Evolutionary conservation across 1,140 invertebrate genomes (phyloP).

Genomic region (Eupristina koningsbergeri): DNA sequence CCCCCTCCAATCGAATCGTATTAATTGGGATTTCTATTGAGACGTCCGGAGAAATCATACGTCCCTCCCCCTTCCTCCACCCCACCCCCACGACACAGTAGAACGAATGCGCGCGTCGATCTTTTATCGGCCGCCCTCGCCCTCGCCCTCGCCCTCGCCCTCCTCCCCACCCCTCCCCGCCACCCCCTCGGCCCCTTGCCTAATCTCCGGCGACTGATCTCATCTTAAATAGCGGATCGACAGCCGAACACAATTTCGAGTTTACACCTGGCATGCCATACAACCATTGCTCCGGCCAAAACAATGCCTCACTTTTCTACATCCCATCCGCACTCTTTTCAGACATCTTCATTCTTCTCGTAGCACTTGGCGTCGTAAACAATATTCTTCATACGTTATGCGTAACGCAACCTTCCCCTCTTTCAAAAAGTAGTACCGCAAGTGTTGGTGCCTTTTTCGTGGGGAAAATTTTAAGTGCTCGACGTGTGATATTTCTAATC

Average conservation of each 20-base stretch:
- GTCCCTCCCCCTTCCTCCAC: not conserved
- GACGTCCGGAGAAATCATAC: conserved; percentile 14
- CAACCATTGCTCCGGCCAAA: conserved; percentile 7
- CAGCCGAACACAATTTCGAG: conserved; percentile 10
- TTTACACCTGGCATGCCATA: conserved; percentile 18
- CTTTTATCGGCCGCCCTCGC: not conserved
- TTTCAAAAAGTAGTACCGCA: not conserved
- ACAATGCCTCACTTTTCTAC: conserved; percentile 35
- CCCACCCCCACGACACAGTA: not conserved
- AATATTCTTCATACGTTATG: conserved; percentile 13
- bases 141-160: not conserved
- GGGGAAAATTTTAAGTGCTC: not conserved
- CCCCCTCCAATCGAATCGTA: conserved; percentile 33
- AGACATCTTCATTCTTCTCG: conserved; percentile 30
- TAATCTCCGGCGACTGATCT: conserved; percentile 31
- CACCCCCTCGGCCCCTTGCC: not conserved
- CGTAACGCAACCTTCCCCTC: not conserved
- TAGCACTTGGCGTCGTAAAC: conserved; percentile 8
- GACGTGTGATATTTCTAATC: not conserved
- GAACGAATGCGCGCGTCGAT: conserved; percentile 10
- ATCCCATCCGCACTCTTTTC: not conserved
- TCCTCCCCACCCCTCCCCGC: not conserved
- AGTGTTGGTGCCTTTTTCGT: not conserved
- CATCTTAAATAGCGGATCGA: conserved; percentile 52
- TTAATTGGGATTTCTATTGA: conserved; percentile 50